These are phyloP conservation scores for Argyra leucocephala DNA, from an alignment of 2,888 invertebrate species.

Conservation along the genomic window DNA sequence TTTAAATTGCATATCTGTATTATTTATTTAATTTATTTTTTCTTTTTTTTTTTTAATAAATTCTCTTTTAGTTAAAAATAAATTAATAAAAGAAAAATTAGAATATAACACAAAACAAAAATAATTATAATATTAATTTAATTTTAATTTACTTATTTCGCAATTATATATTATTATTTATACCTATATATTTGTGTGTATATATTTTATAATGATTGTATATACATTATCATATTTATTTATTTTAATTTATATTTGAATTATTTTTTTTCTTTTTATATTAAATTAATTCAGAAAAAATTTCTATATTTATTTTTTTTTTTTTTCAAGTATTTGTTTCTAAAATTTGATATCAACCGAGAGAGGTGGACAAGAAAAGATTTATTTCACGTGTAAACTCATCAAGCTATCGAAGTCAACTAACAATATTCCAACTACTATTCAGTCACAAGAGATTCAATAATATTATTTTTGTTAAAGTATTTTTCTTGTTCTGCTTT, in stretches of 20 bases:
- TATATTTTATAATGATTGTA: background rate
- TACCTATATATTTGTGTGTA: too few species aligned
- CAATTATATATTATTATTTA: too few species aligned
- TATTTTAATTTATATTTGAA: background rate
- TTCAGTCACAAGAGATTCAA: conserved; percentile 31
- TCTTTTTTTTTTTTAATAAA: too few species aligned
- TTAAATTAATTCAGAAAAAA: background rate
- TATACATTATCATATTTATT: background rate
- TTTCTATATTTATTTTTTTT: conserved; percentile 9
- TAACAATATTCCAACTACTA: conserved; percentile 40
- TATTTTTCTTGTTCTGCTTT: conserved; percentile 21
- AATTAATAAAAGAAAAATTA: too few species aligned
- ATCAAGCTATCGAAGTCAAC: conserved; percentile 46
- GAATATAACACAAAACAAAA: too few species aligned
- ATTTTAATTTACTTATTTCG: too few species aligned
- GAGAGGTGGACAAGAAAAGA: conserved; percentile 23
- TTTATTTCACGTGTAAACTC: conserved; percentile 44
- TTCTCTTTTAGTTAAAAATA: too few species aligned
- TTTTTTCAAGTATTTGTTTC: too few species aligned
- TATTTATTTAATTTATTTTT: too few species aligned
- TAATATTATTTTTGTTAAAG: conserved; percentile 17
- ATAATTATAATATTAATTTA: too few species aligned
- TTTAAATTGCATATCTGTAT: too few species aligned
- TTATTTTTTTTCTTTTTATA: background rate
- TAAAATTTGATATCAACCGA: background rate